Conservation (phyloP, 2,888 invertebrate species). For the Cerceris rybyensis region DNA sequence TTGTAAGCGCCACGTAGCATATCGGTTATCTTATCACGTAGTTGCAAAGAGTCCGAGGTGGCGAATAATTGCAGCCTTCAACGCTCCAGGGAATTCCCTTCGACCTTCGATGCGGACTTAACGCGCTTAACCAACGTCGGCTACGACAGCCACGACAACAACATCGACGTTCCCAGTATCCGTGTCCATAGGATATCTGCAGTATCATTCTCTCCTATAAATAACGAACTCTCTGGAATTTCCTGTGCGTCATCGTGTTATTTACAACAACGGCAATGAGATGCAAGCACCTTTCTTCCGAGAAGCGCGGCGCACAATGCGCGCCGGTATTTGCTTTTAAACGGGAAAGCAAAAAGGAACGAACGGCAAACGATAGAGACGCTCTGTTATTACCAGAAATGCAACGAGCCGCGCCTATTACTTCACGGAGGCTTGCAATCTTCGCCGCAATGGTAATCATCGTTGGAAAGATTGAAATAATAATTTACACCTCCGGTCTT, state of each 20-base stretch:
- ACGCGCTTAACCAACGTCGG: background rate
- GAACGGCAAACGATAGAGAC: background rate
- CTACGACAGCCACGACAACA: too few species aligned
- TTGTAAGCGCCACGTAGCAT: background rate
- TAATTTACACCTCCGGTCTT: conserved; percentile 2
- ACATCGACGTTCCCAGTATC: conserved; percentile 5
- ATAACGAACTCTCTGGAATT: conserved; percentile 64
- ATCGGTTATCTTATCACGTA: background rate
- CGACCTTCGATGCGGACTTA: conserved; percentile 21
- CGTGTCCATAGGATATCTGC: conserved; percentile 50
- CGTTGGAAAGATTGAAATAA: conserved; percentile 13
- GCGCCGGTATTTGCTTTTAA: conserved; percentile 3
- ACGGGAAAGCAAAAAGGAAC: background rate
- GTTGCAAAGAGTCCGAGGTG: background rate
- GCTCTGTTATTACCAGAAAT: conserved; percentile 52
- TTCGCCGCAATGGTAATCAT: conserved; percentile 6
- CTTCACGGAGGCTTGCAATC: conserved; percentile 17
- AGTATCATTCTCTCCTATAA: conserved; percentile 59
- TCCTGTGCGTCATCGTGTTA: conserved; percentile 67
- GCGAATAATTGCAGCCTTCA: background rate
- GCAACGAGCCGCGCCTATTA: conserved; percentile 36
- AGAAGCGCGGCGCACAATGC: conserved; percentile 51
- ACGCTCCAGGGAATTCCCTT: conserved; percentile 11
- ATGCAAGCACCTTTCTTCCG: conserved; percentile 65
- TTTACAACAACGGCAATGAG: conserved; percentile 63